Base-by-base conservation (phyloP, 2,797 vertebrate species). In the Hybognathus amarus region DNA sequence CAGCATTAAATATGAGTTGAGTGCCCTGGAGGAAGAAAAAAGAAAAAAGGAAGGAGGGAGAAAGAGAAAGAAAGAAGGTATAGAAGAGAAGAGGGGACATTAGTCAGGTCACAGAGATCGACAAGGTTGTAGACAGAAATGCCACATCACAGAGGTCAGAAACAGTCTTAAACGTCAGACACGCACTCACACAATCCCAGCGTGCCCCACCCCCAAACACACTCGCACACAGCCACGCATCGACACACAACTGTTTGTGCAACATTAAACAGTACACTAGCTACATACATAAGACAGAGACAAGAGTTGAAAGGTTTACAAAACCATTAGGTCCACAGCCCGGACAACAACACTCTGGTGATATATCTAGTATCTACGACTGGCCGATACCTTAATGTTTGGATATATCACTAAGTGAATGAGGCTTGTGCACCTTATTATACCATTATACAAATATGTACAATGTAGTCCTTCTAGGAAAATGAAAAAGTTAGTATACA, bases 1-100 rank as follows among this genome's bases (percentile, higher is more conserved):
- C 98, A 0, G 98, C 98, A 0, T 98, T 99, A 89, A 99, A 99
- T 91, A 99, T 99, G 92, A 99, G 97, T 94, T 99, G 98, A 8
- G 97, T 99, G 83, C 98, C 98, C 98, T 99, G 93, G 42, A 74
- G 83, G 80, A 40, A 42, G 66, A 77, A 17, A 74, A 76, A 38
- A 69, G 27, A 69, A 54, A 73, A 47, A 79, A 64, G 88, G 13
- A 42, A 87, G 33, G 54, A 63, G 52, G 66, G 9, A 82, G 24
- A 83, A 61, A 85, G 80, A 87, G 15, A 85, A n/a, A 77, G 64
- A 85, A 76, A 50, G 36, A 83, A 77, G 73, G 71, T 42, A 85
- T 81, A 82, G 61, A 17, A 85, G 84, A 47, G 77, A 69, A 70
- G 40, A 79, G 83, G 82, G 77, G 76, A 40, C 42, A 83, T 88